Conservation (phyloP, 2,888 invertebrate species). For the Drosophila mettleri region DNA sequence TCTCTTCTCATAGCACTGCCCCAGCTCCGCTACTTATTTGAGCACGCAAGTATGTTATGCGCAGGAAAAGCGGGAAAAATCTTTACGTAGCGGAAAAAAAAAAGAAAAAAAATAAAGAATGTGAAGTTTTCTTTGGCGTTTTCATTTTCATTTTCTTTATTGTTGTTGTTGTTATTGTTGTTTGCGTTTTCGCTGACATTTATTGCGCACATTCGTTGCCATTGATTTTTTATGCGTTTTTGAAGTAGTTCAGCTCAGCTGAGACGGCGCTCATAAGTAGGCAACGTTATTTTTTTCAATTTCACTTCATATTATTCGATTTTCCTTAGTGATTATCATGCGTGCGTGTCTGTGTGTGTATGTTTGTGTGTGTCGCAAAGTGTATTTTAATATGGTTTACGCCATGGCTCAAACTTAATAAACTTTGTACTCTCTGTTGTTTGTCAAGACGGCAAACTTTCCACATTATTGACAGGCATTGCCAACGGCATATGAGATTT, state of each 20-base stretch:
- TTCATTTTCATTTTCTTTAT: constrained; percentile 38
- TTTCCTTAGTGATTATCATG: constrained; percentile 32
- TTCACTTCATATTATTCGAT: constrained; percentile 41
- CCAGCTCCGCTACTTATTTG: constrained; percentile 18
- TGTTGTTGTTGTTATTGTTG: constrained; percentile 26
- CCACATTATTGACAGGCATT: constrained; percentile 60
- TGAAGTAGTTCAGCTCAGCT: constrained; percentile 72
- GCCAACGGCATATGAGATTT: constrained; percentile 63
- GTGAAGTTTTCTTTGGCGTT: constrained; percentile 67
- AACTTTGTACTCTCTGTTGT: constrained; percentile 50
- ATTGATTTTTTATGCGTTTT: constrained; percentile 81
- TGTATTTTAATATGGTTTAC: constrained; percentile 65
- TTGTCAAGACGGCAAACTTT: constrained; percentile 43
- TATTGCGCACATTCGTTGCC: constrained; percentile 77
- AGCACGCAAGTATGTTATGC: constrained; percentile 60
- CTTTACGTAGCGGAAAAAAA: constrained; percentile 15
- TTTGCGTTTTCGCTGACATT: constrained; percentile 71
- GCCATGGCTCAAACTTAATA: constrained; percentile 69
- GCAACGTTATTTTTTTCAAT: constrained; percentile 61
- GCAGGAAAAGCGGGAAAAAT: constrained; percentile 5
- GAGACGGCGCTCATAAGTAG: constrained; percentile 64
- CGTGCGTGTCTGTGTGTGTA: constrained; percentile 11
- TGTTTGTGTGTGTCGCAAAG: constrained; percentile 31
- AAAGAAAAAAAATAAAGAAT: constrained; percentile 25
- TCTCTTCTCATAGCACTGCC: too few species aligned